phyloP scores from a whole-genome alignment of 2,888 invertebrate species.

The Mactromeris polynyma region DNA sequence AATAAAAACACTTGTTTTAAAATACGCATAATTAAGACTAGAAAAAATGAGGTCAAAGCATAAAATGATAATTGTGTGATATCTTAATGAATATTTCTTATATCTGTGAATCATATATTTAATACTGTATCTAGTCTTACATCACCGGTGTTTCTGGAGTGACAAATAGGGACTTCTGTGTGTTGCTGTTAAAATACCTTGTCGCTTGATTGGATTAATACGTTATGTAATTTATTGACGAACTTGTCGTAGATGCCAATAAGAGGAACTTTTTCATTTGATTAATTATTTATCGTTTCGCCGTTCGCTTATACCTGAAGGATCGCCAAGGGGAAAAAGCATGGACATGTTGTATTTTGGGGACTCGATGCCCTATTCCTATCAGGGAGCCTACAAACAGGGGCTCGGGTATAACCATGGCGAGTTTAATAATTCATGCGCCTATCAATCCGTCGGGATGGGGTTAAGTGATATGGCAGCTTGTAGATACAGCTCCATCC shows the following conservation, averaged over 20 bases:
- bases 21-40: conserved; percentile 51
- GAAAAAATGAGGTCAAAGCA: conserved; percentile 52
- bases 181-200: background rate
- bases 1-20: conserved; percentile 57
- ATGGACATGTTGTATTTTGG: conserved; percentile 79
- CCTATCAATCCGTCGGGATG: conserved; percentile 74
- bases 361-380: conserved; percentile 75
- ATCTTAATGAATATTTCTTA: background rate
- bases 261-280: background rate
- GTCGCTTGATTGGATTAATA: background rate
- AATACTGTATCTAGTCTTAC: background rate
- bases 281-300: background rate
- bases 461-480: conserved; percentile 72
- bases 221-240: background rate
- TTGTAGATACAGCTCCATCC: conserved; percentile 74
- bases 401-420: conserved; percentile 71
- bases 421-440: conserved; percentile 74
- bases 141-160: background rate
- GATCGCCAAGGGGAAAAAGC: conserved; percentile 5
- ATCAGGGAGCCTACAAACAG: conserved; percentile 74
- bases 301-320: background rate
- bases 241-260: background rate
- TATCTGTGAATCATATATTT: background rate
- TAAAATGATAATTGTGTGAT: conserved; percentile 14
- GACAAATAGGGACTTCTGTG: background rate